Evolutionary conservation across 2,888 invertebrate species (phyloP).

Genomic region (Hecatera dysodea): DNA sequence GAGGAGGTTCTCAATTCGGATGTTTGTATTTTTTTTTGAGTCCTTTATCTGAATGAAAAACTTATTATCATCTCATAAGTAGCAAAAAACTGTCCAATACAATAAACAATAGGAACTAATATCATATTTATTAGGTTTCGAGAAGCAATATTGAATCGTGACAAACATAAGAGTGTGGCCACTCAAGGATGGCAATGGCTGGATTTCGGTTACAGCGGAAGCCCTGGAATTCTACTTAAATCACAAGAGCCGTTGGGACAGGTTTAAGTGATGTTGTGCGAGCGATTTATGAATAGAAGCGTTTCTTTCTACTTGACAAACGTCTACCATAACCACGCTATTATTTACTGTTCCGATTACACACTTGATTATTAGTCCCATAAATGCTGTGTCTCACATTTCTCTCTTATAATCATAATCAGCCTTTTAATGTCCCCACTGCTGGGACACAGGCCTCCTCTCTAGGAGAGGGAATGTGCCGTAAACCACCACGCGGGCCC

Average conservation of each 20-base stretch:
- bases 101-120: constrained; percentile 47
- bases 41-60: too few species aligned
- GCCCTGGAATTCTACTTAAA: constrained; percentile 74
- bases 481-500: too few species aligned
- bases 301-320: not conserved
- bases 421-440: too few species aligned
- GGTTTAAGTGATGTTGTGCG: constrained; percentile 58
- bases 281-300: constrained; percentile 14
- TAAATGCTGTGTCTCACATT: too few species aligned
- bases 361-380: not conserved
- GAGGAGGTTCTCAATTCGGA: not conserved
- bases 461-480: too few species aligned
- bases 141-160: constrained; percentile 70
- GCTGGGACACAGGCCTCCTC: too few species aligned
- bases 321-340: not conserved
- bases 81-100: constrained; percentile 33
- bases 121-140: constrained; percentile 60
- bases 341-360: too few species aligned
- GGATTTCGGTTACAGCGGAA: constrained; percentile 67
- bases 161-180: constrained; percentile 66
- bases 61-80: constrained; percentile 10
- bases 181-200: constrained; percentile 49
- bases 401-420: too few species aligned
- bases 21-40: too few species aligned
- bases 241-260: constrained; percentile 62